These are phyloP conservation scores for Thamnophis sirtalis DNA, from an alignment of 2,113 vertebrate genomes.

Conservation along the genomic window DNA sequence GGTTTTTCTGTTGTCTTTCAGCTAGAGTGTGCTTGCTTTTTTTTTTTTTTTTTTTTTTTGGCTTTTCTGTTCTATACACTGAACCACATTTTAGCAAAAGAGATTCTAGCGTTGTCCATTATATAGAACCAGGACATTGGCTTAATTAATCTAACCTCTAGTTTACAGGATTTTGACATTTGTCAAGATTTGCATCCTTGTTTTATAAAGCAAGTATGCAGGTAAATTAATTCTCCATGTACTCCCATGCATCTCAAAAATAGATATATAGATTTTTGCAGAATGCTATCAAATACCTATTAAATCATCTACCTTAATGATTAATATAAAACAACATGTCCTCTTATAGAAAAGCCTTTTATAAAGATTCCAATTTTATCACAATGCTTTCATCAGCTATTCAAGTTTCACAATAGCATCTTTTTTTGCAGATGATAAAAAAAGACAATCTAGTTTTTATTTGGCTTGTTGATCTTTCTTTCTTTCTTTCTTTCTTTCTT, in stretches of 20 bases:
- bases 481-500: background rate
- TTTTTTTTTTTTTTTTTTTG: conserved; percentile 8
- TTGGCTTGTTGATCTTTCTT: conserved; percentile 2
- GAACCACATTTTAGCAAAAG: background rate
- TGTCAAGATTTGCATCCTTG: background rate
- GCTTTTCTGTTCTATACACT: background rate
- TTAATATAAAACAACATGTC: conserved; percentile 12
- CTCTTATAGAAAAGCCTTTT: background rate
- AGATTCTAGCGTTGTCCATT: background rate
- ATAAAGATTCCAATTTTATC: background rate
- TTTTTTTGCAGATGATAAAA: background rate
- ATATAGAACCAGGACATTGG: background rate
- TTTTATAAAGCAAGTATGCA: background rate
- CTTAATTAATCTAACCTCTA: background rate
- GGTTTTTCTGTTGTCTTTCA: background rate
- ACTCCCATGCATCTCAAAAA: background rate
- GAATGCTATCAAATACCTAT: background rate
- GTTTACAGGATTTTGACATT: background rate
- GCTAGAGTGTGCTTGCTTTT: background rate
- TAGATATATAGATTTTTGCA: background rate
- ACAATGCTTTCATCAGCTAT: background rate
- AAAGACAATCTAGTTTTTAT: background rate
- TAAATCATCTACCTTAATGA: background rate
- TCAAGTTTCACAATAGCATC: background rate
- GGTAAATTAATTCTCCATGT: background rate